phyloP scores from a whole-genome alignment of 2,113 vertebrate genomes.

The Colaptes auratus region DNA sequence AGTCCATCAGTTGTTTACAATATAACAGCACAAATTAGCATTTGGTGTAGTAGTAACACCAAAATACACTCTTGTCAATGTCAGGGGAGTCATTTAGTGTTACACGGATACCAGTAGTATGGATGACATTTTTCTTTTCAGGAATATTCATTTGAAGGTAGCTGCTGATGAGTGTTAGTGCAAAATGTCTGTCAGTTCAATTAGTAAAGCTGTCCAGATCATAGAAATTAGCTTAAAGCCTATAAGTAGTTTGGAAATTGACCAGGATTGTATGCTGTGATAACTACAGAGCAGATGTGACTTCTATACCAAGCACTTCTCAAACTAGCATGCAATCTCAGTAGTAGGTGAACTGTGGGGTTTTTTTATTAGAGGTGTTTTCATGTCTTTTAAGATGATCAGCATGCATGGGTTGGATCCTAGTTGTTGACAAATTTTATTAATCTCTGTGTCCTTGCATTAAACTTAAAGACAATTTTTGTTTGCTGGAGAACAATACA shows the following conservation, averaged over 20 bases:
- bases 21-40: not conserved
- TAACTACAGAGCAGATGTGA: not conserved
- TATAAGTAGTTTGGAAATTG: rapidly evolving
- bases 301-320: not conserved
- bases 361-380: not conserved
- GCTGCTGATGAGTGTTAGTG: not conserved
- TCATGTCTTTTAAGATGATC: not conserved
- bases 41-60: not conserved
- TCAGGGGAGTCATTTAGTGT: not conserved
- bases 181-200: not conserved
- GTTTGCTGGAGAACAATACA: not conserved
- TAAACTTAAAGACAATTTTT: not conserved
- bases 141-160: not conserved
- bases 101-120: not conserved
- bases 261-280: not conserved
- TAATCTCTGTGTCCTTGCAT: not conserved
- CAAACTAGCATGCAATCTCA: not conserved
- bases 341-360: not conserved
- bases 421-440: not conserved
- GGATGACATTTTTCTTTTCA: not conserved
- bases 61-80: too few relatives aligned
- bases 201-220: not conserved
- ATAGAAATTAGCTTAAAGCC: not conserved
- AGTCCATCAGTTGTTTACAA: not conserved
- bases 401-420: not conserved